These are phyloP conservation scores for Podarcis lilfordi DNA, from an alignment of 2,797 vertebrate genomes.

Conservation along the genomic window DNA sequence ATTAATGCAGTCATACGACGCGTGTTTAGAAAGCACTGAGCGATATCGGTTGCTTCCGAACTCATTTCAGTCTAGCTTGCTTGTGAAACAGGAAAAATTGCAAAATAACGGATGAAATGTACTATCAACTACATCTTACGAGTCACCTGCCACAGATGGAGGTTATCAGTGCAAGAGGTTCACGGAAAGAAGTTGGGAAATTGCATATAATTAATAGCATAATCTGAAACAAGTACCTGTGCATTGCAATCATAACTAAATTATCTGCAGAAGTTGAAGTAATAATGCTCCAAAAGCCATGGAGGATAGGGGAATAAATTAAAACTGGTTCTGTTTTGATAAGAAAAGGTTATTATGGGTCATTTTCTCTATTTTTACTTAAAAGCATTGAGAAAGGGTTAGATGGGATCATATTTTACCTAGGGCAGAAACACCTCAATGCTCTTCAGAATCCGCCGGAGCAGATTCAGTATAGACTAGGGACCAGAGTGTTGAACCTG, in stretches of 20 bases:
- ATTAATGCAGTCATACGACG: slow-evolving; percentile 22
- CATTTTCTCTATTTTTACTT: slow-evolving; percentile 48
- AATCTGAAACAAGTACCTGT: slow-evolving; percentile 39
- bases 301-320: slow-evolving; percentile 46
- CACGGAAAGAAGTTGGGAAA: slow-evolving; percentile 54
- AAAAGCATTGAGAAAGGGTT: slow-evolving; percentile 9
- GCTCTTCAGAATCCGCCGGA: neutral
- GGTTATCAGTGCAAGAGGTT: slow-evolving; percentile 53
- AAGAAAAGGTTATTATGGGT: slow-evolving; percentile 41
- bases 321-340: slow-evolving; percentile 43
- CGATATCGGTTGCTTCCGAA: slow-evolving; percentile 32
- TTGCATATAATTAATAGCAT: slow-evolving; percentile 53
- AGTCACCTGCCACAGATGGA: slow-evolving; percentile 56
- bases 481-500: too few species aligned
- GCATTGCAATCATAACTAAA: slow-evolving; percentile 40
- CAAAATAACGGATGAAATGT: slow-evolving; percentile 36
- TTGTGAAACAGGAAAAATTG: slow-evolving; percentile 40
- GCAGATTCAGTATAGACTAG: neutral
- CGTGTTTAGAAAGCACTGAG: slow-evolving; percentile 23
- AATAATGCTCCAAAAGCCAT: slow-evolving; percentile 47
- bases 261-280: slow-evolving; percentile 38
- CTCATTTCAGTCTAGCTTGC: slow-evolving; percentile 43
- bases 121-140: slow-evolving; percentile 61
- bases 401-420: neutral
- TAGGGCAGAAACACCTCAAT: neutral